Conservation (phyloP, 2,113 vertebrate species). For the Willisornis vidua region DNA sequence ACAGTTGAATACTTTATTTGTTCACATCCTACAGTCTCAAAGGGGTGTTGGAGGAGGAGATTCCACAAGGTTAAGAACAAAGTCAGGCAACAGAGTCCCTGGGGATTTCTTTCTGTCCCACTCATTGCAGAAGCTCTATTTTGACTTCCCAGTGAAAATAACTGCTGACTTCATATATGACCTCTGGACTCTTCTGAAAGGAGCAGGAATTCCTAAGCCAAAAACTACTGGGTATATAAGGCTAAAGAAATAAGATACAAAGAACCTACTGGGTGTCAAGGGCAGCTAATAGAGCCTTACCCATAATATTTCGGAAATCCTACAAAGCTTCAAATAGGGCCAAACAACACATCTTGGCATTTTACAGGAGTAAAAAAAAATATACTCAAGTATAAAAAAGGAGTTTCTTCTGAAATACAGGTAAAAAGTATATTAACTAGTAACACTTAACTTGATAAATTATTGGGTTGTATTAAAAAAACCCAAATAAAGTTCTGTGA, state of each 20-base stretch:
- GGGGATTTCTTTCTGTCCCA: background rate
- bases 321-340: background rate
- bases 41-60: background rate
- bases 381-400: background rate
- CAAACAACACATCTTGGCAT: background rate
- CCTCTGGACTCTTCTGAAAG: background rate
- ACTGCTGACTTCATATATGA: background rate
- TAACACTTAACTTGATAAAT: background rate
- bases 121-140: background rate
- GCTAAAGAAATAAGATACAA: background rate
- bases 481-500: background rate
- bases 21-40: background rate
- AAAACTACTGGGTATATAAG: background rate
- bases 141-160: background rate
- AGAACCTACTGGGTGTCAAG: background rate
- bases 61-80: background rate
- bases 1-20: background rate
- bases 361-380: background rate
- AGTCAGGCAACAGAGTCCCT: background rate
- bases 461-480: background rate
- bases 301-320: background rate
- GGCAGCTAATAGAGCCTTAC: background rate
- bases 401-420: background rate
- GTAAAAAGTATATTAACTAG: background rate
- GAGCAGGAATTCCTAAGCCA: background rate